Conservation (phyloP, 2,888 invertebrate species). For the Sinotaia quadrata region DNA sequence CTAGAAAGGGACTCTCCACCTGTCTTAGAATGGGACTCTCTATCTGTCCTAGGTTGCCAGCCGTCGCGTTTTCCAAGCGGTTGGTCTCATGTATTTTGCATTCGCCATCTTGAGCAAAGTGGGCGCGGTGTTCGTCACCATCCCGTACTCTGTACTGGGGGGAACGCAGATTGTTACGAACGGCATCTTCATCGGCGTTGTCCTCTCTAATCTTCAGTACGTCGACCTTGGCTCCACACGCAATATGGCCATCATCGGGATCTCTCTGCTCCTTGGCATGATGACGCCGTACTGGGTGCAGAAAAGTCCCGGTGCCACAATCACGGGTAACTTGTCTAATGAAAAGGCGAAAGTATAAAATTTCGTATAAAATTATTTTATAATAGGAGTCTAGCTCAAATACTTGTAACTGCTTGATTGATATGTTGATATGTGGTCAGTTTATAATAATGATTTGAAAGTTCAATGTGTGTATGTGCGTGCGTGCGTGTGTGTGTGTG, state of each 20-base stretch:
- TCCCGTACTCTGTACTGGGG: constrained; percentile 73
- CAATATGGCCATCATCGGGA: constrained; percentile 84
- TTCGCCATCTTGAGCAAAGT: constrained; percentile 71
- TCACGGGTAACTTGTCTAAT: constrained; percentile 57
- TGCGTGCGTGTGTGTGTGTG: background rate
- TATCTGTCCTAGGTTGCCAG: constrained; percentile 66
- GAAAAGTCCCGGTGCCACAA: constrained; percentile 45
- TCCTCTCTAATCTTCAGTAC: constrained; percentile 53
- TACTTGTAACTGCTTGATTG: too few species aligned
- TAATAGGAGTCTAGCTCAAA: too few species aligned
- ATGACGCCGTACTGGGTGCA: constrained; percentile 66
- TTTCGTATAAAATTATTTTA: too few species aligned
- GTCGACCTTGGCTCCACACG: constrained; percentile 83
- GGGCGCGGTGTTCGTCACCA: constrained; percentile 71
- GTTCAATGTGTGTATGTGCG: constrained; percentile 7
- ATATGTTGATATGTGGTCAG: too few species aligned
- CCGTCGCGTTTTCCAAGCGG: constrained; percentile 69
- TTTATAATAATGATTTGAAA: too few species aligned
- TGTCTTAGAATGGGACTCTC: too few species aligned
- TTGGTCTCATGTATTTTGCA: constrained; percentile 68
- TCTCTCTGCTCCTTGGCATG: constrained; percentile 88
- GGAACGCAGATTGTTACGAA: constrained; percentile 52
- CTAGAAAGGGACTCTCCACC: too few species aligned
- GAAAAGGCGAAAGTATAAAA: too few species aligned
- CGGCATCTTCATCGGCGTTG: constrained; percentile 55